phyloP scores from a whole-genome alignment of 2,113 vertebrate genomes.

The Apus apus region DNA sequence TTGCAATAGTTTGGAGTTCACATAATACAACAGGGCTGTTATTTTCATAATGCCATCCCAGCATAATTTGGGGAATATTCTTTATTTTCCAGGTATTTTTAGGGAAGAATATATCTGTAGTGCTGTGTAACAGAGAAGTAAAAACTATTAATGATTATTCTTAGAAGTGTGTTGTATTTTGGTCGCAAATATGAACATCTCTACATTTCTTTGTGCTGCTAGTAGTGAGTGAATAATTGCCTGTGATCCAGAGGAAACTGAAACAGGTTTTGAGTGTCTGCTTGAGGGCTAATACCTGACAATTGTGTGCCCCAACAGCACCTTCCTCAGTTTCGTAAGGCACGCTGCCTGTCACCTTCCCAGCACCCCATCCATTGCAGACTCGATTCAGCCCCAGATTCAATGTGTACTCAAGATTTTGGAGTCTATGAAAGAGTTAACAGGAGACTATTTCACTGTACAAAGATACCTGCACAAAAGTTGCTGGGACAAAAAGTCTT shows the following conservation, averaged over 20 bases:
- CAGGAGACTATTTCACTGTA: not conserved
- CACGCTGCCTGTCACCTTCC: fast-evolving
- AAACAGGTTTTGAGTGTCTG: not conserved
- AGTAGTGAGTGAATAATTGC: not conserved
- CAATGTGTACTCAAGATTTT: not conserved
- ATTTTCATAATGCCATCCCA: not conserved
- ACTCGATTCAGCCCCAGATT: not conserved
- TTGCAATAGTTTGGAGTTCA: not conserved
- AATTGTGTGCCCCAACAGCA: not conserved
- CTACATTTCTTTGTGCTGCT: fast-evolving
- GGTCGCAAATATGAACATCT: not conserved
- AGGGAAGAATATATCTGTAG: not conserved
- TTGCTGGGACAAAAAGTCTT: not conserved
- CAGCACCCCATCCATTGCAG: not conserved
- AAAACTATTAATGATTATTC: not conserved
- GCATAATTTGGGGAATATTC: not conserved
- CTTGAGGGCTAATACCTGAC: not conserved
- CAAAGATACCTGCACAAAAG: not conserved
- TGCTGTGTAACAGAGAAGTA: not conserved
- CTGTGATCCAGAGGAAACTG: not conserved
- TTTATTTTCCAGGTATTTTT: not conserved
- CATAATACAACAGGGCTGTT: not conserved
- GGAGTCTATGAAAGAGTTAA: not conserved
- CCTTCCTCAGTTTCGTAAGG: not conserved
- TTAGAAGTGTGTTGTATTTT: not conserved